phyloP scores from a whole-genome alignment of 2,113 vertebrate genomes.

The Globicephala melas region DNA sequence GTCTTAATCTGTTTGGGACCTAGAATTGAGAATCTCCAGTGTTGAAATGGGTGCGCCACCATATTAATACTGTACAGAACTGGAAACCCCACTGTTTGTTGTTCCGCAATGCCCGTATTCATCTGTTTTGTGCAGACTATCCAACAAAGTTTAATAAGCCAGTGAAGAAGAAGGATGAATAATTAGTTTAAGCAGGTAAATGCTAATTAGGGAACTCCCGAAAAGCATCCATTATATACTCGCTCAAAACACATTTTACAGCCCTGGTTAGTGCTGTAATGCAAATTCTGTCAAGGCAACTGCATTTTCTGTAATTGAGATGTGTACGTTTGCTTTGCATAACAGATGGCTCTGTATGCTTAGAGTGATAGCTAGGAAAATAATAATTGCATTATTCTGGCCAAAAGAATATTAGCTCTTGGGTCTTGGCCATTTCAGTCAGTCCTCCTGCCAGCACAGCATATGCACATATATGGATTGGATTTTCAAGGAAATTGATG shows the following conservation, averaged over 20 bases:
- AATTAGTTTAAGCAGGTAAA: constrained; percentile 90
- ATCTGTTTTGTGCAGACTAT: constrained; percentile 77
- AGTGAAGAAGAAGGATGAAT: constrained; percentile 83
- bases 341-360: constrained; percentile 98
- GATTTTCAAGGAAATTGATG: constrained; percentile 95
- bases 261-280: constrained; percentile 87
- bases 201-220: constrained; percentile 88
- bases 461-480: constrained; percentile 95
- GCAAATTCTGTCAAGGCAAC: constrained; percentile 93
- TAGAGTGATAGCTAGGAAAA: constrained; percentile 99
- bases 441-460: constrained; percentile 91
- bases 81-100: constrained; percentile 72
- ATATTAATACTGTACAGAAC: constrained; percentile 61
- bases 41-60: constrained; percentile 54
- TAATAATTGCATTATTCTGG: constrained; percentile 98
- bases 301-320: constrained; percentile 99
- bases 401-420: constrained; percentile 99
- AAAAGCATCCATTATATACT: constrained; percentile 87
- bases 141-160: constrained; percentile 84
- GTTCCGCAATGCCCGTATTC: constrained; percentile 76
- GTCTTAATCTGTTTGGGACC: constrained; percentile 76
- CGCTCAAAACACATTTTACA: constrained; percentile 88
- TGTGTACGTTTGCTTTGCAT: constrained; percentile 94
- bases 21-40: constrained; percentile 62
- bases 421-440: constrained; percentile 93